A percentile compares a stretch with the other conserved stretches of the same genome.
Conservation (phyloP, 2,113 vertebrate genomes). For the Spilogale gracilis region DNA sequence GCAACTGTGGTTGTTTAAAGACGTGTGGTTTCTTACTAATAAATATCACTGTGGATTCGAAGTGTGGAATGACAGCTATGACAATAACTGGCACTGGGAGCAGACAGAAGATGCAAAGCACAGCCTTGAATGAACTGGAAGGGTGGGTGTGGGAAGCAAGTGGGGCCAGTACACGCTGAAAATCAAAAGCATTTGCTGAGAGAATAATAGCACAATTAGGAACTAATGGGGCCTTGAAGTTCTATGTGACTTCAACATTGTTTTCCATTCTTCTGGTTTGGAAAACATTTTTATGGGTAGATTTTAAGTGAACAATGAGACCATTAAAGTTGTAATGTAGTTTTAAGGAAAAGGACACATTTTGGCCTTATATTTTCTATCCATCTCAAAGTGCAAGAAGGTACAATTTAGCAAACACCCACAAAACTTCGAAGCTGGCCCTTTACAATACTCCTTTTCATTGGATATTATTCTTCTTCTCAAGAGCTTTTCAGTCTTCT, state of each 20-base stretch:
- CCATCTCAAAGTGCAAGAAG: neutral
- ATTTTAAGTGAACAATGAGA: neutral
- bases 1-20: neutral
- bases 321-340: neutral
- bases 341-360: constrained; percentile 11
- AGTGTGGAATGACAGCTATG: accelerated
- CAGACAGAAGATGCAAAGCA: neutral
- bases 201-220: neutral
- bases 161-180: neutral
- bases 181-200: neutral
- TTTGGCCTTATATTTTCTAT: neutral
- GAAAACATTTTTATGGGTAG: neutral
- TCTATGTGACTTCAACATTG: neutral
- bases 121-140: neutral
- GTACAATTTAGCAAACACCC: neutral
- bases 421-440: neutral
- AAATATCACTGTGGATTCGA: neutral
- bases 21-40: neutral
- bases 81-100: neutral
- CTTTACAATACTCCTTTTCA: neutral
- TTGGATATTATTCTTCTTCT: neutral
- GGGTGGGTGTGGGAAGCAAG: neutral
- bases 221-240: neutral
- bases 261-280: neutral
- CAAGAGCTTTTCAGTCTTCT: neutral